Base-by-base conservation (phyloP, 2,113 vertebrate genomes). In the Sebastes schlegelii region DNA sequence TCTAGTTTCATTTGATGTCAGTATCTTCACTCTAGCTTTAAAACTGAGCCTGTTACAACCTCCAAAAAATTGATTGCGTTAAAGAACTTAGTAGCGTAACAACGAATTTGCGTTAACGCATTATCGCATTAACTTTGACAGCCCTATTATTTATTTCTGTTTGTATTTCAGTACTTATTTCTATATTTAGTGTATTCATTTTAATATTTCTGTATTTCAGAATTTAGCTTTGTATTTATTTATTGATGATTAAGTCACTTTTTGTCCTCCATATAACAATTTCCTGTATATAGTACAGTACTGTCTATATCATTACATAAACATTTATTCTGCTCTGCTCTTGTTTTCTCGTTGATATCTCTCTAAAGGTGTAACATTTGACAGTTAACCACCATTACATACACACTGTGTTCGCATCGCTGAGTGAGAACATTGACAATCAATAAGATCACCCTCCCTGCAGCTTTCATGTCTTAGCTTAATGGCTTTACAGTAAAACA, bases 341-440 rank as follows among this genome's bases (percentile, higher is more conserved):
- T 11, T 72, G 45, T 70, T 85, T 61, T 73, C 16, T 75, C 70
- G 45, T 64, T 73, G 48, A 63, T 48, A 54, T 70, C 4, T 8
- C 34, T 34, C 54, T 77, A n/a, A 60, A 10, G 42, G 13, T 69
- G 61, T 21, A 61, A 17, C 42, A n/a, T 40, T 68, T 79, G 2
- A 63, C 5, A 64, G 19, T 40, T 19, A 58, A 42, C 34, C 4
- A 55, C 5, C 12, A 7, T 77, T 69, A 21, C 26, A 13, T 10
- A 23, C 34, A 42, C 11, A 63, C 4, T 6, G 1, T 64, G 40
- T 63, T 83, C 26, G 64, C 52, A 26, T 86, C 73, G 80, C 78
- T 23, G 79, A 88, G 63, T 23, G 79, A 88, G 63, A 46, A 79
- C 77, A 80, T 8, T 70, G 85, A 89, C 63, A 89, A 76, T 46